phyloP scores from a whole-genome alignment of 2,888 invertebrate genomes.

The Aleiodes alternator region DNA sequence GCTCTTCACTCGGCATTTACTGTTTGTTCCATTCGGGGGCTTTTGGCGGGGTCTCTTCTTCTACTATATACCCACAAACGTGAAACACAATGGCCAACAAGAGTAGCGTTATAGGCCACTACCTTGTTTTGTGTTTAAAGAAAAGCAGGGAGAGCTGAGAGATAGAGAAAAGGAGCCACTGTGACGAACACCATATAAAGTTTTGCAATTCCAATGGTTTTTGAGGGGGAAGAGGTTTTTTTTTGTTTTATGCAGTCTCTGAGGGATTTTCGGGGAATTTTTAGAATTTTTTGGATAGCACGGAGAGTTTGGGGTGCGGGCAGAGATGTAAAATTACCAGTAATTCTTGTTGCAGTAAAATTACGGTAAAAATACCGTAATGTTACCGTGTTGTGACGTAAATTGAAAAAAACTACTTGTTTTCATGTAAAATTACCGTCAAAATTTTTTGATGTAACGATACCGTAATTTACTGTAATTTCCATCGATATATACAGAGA shows the following conservation, averaged over 20 bases:
- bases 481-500: too few species aligned
- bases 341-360: too few species aligned
- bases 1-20: slow-evolving; percentile 33
- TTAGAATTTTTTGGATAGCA: slow-evolving; percentile 11
- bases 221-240: neutral
- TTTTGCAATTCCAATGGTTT: slow-evolving; percentile 33
- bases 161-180: neutral
- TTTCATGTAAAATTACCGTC: too few species aligned
- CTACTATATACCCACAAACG: slow-evolving; percentile 20
- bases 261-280: slow-evolving; percentile 5
- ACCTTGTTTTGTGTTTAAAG: slow-evolving; percentile 13
- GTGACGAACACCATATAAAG: slow-evolving; percentile 39
- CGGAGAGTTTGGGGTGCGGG: too few species aligned
- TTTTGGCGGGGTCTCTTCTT: slow-evolving; percentile 40
- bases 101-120: slow-evolving; percentile 28
- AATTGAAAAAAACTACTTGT: too few species aligned
- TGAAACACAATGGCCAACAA: slow-evolving; percentile 35
- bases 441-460: too few species aligned
- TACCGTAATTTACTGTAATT: too few species aligned
- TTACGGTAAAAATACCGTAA: too few species aligned
- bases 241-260: slow-evolving; percentile 1
- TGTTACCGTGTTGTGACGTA: too few species aligned
- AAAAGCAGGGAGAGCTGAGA: neutral
- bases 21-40: slow-evolving; percentile 21
- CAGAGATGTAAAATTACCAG: too few species aligned